Conservation (phyloP, 2,797 vertebrate genomes). For the Paedocypris micromegethes region DNA sequence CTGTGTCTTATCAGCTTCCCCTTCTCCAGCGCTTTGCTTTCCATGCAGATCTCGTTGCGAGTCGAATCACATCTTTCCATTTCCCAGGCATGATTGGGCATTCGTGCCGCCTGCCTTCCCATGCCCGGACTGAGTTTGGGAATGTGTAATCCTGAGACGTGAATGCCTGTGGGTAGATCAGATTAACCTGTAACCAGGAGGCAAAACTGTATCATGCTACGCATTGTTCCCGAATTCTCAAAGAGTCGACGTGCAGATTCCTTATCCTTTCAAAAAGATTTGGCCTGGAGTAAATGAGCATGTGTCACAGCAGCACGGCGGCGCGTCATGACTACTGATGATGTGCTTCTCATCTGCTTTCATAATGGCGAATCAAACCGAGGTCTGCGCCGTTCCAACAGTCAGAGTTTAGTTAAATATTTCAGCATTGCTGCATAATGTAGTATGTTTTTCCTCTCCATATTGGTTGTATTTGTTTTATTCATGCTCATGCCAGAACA, state of each 20-base stretch:
- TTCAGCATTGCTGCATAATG: neutral
- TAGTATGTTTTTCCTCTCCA: neutral
- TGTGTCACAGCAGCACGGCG: neutral
- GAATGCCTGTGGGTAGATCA: slow-evolving; percentile 27
- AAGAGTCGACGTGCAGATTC: slow-evolving; percentile 15
- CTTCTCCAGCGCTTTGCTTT: slow-evolving; percentile 20
- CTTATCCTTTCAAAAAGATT: slow-evolving; percentile 6
- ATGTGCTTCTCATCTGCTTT: neutral
- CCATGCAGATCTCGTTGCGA: slow-evolving; percentile 29
- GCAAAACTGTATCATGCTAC: slow-evolving; percentile 20
- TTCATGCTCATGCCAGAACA: neutral
- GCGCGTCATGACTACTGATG: neutral
- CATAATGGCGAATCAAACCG: neutral
- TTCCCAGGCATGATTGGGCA: slow-evolving; percentile 13
- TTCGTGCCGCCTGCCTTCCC: slow-evolving; percentile 18
- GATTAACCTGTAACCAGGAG: slow-evolving; percentile 32
- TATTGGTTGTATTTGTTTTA: neutral
- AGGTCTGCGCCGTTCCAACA: neutral
- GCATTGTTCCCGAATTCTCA: slow-evolving; percentile 20
- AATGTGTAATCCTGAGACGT: slow-evolving; percentile 33
- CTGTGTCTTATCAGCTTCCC: slow-evolving; percentile 20
- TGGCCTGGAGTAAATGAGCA: neutral
- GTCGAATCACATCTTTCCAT: slow-evolving; percentile 26
- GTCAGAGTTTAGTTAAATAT: neutral
- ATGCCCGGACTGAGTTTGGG: slow-evolving; percentile 10